Evolutionary conservation across 2,797 vertebrate genomes (phyloP).

Genomic region (Myiotriccus ornatus): DNA sequence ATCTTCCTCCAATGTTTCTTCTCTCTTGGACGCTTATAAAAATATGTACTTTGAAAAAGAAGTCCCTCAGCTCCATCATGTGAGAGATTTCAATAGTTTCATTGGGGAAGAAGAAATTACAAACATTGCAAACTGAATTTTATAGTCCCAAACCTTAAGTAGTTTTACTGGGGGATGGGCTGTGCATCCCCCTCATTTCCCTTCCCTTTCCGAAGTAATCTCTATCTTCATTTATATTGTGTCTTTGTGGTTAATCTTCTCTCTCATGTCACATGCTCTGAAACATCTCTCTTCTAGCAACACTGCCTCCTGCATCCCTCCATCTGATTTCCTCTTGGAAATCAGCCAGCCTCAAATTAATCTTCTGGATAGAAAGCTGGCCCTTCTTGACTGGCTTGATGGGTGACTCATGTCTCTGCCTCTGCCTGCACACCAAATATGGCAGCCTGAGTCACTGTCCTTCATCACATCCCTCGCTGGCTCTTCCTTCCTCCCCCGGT

Average conservation of each 20-base stretch:
- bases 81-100: neutral
- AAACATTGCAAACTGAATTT: neutral
- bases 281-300: neutral
- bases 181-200: neutral
- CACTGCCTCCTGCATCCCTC: neutral
- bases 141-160: neutral
- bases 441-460: slow-evolving; percentile 35
- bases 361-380: neutral
- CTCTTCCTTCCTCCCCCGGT: neutral
- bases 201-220: neutral
- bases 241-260: neutral
- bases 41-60: neutral
- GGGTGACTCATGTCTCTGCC: slow-evolving; percentile 53
- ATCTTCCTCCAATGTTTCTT: neutral
- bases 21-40: neutral
- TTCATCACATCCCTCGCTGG: neutral
- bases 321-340: slow-evolving; percentile 31
- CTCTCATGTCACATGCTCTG: neutral
- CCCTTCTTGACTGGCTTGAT: neutral
- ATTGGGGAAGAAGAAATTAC: neutral
- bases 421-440: neutral
- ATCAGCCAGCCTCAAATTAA: slow-evolving; percentile 28
- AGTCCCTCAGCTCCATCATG: neutral
- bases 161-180: neutral
- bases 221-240: neutral